A percentile compares a stretch with the other conserved stretches of the same genome.
phyloP scores from a whole-genome alignment of 2,888 invertebrate genomes.

The Lepidochrysops patricia region DNA sequence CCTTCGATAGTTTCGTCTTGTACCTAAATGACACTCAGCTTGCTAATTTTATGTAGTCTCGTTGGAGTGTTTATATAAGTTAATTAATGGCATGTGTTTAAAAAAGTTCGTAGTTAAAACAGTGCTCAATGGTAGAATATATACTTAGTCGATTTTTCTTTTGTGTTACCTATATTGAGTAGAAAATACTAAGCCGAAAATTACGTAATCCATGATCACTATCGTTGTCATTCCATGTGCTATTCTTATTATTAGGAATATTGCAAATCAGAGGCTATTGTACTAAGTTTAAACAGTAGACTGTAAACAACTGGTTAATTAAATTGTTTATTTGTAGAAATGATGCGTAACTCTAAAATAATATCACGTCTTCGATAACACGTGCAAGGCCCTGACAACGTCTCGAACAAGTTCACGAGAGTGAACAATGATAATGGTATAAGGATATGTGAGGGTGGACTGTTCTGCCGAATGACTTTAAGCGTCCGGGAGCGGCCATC shows the following conservation, averaged over 20 bases:
- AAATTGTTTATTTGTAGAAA: background rate
- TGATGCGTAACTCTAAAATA: background rate
- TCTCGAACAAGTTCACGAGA: background rate
- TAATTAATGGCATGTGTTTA: no score
- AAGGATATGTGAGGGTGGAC: constrained; percentile 58
- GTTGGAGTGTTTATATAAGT: background rate
- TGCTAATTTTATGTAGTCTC: background rate
- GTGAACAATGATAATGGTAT: constrained; percentile 19
- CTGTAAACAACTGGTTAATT: no score
- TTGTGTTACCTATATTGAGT: no score
- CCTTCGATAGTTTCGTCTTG: background rate
- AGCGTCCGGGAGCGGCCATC: constrained; percentile 71
- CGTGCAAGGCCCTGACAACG: background rate
- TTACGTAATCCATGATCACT: no score
- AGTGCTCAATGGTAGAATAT: no score
- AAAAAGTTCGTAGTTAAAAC: no score
- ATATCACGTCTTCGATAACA: background rate
- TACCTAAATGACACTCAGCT: background rate
- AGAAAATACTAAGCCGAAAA: no score
- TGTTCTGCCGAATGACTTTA: constrained; percentile 68
- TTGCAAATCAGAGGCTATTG: no score
- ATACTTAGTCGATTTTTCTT: no score
- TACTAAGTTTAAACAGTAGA: no score
- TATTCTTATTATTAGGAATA: no score
- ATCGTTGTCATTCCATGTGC: no score